Conservation (phyloP, 2,888 invertebrate species). For the Leptopilina myrica region DNA sequence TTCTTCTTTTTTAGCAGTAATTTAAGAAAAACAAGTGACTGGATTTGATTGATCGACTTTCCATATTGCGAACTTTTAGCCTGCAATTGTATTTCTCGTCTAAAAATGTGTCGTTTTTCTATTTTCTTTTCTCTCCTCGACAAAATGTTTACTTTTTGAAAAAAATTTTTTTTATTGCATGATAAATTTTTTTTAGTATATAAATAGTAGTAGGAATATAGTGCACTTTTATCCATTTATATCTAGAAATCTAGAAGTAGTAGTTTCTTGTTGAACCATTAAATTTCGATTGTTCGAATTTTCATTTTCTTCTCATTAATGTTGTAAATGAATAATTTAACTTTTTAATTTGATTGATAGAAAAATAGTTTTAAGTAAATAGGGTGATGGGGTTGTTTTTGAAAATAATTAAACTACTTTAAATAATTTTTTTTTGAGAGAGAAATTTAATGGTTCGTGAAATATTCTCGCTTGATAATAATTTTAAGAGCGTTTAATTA, state of each 20-base stretch:
- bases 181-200: neutral
- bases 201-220: neutral
- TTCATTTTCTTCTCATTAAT: no score
- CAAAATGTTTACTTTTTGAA: neutral
- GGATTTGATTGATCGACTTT: constrained; percentile 15
- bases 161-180: no score
- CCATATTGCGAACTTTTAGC: neutral
- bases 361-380: no score
- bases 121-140: constrained; percentile 1
- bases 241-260: neutral
- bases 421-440: no score
- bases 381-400: no score
- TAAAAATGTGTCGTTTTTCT: constrained; percentile 17
- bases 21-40: constrained; percentile 37
- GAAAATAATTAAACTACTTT: no score
- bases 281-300: neutral
- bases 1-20: constrained; percentile 8
- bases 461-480: constrained; percentile 1
- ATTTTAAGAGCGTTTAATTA: neutral
- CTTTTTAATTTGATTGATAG: no score
- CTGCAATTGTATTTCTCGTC: constrained; percentile 1
- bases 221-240: neutral
- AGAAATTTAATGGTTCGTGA: constrained; percentile 10
- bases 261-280: neutral
- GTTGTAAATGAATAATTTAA: no score